A percentile compares a stretch with the other conserved stretches of the same genome.
phyloP scores from a whole-genome alignment of 2,888 invertebrate genomes.

The Catocala fraxini region DNA sequence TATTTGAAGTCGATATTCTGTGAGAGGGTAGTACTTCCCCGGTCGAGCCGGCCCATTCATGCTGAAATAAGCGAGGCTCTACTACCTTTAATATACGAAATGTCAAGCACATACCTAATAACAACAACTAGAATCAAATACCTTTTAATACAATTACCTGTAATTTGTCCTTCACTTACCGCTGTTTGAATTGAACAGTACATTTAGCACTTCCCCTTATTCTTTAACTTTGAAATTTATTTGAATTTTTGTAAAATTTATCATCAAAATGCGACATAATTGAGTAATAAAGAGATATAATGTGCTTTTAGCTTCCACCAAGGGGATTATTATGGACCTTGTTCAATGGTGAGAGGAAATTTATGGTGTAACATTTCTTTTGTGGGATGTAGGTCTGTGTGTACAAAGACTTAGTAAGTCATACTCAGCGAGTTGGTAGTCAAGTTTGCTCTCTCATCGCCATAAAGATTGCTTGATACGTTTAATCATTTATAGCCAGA shows the following conservation, averaged over 20 bases:
- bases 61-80: too few relatives aligned
- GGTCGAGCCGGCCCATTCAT: too few relatives aligned
- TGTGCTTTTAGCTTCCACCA: slow-evolving; percentile 6
- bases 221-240: slow-evolving; percentile 8
- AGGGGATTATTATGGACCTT: slow-evolving; percentile 4
- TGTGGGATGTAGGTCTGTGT: background rate
- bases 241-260: slow-evolving; percentile 36
- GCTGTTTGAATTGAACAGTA: background rate
- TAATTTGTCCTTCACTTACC: background rate
- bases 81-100: too few relatives aligned
- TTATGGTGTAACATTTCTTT: slow-evolving; percentile 1
- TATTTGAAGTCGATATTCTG: too few relatives aligned
- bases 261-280: slow-evolving; percentile 22
- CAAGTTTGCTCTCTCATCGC: too few relatives aligned
- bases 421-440: too few relatives aligned
- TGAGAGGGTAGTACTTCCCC: too few relatives aligned
- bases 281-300: slow-evolving; percentile 25
- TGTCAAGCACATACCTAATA: too few relatives aligned
- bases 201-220: background rate
- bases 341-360: slow-evolving; percentile 2
- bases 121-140: background rate
- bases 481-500: too few relatives aligned
- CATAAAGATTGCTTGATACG: too few relatives aligned
- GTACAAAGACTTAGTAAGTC: too few relatives aligned
- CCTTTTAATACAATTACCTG: background rate